phyloP scores from a whole-genome alignment of 2,888 invertebrate species.

The Xylota segnis region DNA sequence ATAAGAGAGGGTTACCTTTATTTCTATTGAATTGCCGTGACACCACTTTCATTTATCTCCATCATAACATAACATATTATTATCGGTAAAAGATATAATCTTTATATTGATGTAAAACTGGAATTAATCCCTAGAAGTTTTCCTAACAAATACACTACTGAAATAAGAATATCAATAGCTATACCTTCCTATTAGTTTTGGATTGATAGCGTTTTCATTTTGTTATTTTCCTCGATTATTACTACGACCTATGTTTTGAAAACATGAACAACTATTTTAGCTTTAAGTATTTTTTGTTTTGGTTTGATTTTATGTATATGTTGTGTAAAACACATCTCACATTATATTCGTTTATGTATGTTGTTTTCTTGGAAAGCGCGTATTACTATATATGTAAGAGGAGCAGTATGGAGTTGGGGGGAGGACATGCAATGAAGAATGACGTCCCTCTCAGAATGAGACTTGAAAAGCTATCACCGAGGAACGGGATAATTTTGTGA shows the following conservation, averaged over 20 bases:
- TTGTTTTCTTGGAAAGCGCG: too few species aligned
- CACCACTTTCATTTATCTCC: background rate
- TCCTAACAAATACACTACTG: background rate
- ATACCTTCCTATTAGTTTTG: background rate
- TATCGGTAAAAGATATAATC: background rate
- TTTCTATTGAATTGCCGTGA: background rate
- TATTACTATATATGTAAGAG: too few species aligned
- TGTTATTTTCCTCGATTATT: background rate
- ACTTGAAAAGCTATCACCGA: background rate
- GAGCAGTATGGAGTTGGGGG: too few species aligned
- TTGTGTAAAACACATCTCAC: background rate
- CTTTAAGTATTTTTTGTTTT: too few species aligned
- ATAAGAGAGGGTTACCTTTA: background rate
- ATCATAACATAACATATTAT: background rate
- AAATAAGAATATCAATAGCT: background rate
- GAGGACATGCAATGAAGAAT: background rate
- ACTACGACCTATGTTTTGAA: background rate
- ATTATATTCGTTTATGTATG: too few species aligned
- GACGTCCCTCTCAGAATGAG: background rate
- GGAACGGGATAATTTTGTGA: constrained; percentile 40
- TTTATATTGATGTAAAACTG: constrained; percentile 1
- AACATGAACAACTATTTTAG: too few species aligned
- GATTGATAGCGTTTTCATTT: background rate
- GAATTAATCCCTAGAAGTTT: background rate
- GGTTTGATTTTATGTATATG: background rate